phyloP scores from a whole-genome alignment of 2,113 vertebrate species.

The Saguinus imperator region DNA sequence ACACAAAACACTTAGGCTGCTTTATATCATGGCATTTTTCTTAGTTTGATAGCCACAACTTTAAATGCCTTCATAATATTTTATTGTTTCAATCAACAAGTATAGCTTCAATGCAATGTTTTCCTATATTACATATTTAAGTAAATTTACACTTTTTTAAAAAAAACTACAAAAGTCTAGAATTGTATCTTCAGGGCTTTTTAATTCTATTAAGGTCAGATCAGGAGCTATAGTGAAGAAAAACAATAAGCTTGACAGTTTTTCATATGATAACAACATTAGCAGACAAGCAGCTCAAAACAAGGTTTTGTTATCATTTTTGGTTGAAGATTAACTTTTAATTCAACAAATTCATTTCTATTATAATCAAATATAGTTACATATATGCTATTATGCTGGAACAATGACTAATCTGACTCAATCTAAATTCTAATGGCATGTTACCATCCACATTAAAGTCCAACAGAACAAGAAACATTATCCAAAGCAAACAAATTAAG shows the following conservation, averaged over 20 bases:
- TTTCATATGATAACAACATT: neutral
- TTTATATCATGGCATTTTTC: neutral
- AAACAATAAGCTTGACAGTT: neutral
- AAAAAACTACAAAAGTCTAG: neutral
- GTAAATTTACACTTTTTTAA: neutral
- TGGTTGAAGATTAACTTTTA: slow-evolving; percentile 45
- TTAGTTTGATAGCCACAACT: neutral
- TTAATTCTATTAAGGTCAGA: neutral
- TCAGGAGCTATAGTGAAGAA: neutral
- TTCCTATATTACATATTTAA: neutral
- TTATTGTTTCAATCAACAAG: neutral
- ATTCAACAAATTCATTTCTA: neutral
- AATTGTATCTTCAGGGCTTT: neutral
- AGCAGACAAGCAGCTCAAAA: neutral
- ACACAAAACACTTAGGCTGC: neutral
- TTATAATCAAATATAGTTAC: neutral
- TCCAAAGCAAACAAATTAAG: slow-evolving; percentile 37
- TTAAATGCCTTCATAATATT: neutral
- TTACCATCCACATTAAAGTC: neutral
- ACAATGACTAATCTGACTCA: neutral
- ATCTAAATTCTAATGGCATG: neutral
- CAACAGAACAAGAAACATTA: slow-evolving; percentile 8
- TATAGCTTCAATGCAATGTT: neutral
- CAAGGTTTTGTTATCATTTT: neutral
- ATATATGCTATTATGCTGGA: neutral